phyloP scores from a whole-genome alignment of 2,888 invertebrate genomes.

The Callyntrura guangdongensis region DNA sequence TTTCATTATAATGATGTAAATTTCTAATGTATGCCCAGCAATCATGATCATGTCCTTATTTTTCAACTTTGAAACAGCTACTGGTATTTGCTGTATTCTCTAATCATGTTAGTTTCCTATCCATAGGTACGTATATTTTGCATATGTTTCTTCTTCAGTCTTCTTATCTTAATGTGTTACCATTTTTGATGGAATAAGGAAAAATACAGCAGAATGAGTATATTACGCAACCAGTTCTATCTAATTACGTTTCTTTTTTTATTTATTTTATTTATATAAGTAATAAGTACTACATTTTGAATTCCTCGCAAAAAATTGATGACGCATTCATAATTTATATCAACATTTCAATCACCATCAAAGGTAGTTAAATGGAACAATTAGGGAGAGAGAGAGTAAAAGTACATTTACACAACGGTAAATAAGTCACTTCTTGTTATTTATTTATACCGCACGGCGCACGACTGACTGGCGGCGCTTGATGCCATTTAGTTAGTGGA shows the following conservation, averaged over 20 bases:
- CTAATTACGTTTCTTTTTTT: too few relatives aligned
- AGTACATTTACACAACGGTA: neutral
- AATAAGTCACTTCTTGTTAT: neutral
- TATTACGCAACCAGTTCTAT: too few relatives aligned
- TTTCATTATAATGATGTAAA: slow-evolving; percentile 13
- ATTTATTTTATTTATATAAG: too few relatives aligned
- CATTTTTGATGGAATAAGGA: slow-evolving; percentile 29
- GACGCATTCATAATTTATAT: neutral
- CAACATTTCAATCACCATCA: slow-evolving; percentile 34
- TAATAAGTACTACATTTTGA: neutral
- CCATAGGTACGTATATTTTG: too few relatives aligned
- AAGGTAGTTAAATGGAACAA: slow-evolving; percentile 10
- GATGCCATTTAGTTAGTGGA: neutral
- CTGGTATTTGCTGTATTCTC: slow-evolving; percentile 27
- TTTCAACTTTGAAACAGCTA: slow-evolving; percentile 35
- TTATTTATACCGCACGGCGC: neutral
- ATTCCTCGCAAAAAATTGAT: neutral
- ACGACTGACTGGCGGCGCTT: neutral
- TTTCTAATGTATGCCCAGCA: neutral
- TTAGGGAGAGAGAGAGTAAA: neutral
- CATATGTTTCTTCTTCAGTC: neutral
- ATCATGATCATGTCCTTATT: slow-evolving; percentile 42
- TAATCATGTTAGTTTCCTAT: neutral
- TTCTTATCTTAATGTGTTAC: slow-evolving; percentile 35
- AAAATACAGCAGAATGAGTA: neutral